Percentiles rank a stretch among this genome's conserved stretches.
These are phyloP conservation scores for Temnothorax longispinosus DNA, from an alignment of 1,140 invertebrate species.

Conservation along the genomic window DNA sequence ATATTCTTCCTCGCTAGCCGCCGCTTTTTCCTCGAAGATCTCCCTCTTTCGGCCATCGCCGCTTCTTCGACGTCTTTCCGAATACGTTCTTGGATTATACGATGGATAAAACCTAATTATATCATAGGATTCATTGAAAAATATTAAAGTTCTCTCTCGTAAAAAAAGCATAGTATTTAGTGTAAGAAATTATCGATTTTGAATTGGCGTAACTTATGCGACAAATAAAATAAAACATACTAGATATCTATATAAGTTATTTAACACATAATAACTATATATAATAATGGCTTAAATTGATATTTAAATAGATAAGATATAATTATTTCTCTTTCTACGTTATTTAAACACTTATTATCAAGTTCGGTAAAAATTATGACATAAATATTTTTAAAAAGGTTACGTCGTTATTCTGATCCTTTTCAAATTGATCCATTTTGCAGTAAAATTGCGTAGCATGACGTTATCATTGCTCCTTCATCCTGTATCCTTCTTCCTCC, in stretches of 20 bases:
- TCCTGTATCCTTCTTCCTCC: not conserved
- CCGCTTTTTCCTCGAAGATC: constrained; percentile 78
- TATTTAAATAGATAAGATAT: not conserved
- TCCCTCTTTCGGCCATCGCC: constrained; percentile 78
- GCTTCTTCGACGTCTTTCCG: constrained; percentile 72
- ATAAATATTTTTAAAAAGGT: constrained; percentile 8
- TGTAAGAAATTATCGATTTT: not conserved
- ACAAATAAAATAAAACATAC: not conserved
- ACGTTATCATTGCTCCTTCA: constrained; percentile 31
- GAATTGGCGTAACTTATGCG: not conserved
- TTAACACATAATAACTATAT: not conserved
- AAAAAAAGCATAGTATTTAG: not conserved
- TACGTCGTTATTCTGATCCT: not conserved
- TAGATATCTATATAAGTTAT: not conserved
- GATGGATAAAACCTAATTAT: constrained; percentile 2
- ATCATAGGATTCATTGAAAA: not conserved
- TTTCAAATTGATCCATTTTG: constrained; percentile 4
- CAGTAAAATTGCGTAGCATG: constrained; percentile 26
- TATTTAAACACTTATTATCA: not conserved
- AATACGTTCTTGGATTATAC: constrained; percentile 32
- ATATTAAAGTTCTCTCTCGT: not conserved
- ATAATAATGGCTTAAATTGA: not conserved
- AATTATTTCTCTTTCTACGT: not conserved
- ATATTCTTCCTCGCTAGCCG: constrained; percentile 78
- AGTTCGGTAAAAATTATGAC: not conserved